Conservation (phyloP, 2,113 vertebrate species). For the Hiodon alosoides region DNA sequence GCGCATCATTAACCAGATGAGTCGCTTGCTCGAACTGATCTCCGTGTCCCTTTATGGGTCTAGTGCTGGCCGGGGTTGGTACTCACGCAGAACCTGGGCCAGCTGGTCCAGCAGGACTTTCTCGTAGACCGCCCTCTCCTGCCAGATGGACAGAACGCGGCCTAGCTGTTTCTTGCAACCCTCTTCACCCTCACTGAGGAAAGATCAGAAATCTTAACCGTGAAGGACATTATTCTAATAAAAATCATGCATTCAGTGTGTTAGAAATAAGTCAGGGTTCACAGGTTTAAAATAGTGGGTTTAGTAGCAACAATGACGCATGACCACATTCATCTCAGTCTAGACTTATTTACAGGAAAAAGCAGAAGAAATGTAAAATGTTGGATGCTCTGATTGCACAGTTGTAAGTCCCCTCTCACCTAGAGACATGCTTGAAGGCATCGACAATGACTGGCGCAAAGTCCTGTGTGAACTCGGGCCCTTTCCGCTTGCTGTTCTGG, state of each 20-base stretch:
- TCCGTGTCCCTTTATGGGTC: too few relatives aligned
- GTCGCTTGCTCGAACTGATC: too few relatives aligned
- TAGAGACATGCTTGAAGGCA: slow-evolving; percentile 94
- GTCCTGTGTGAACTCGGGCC: slow-evolving; percentile 96
- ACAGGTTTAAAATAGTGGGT: too few relatives aligned
- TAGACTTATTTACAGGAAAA: too few relatives aligned
- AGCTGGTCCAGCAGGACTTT: slow-evolving; percentile 89
- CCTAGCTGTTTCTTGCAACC: slow-evolving; percentile 91
- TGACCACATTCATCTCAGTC: too few relatives aligned
- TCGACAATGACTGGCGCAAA: slow-evolving; percentile 94
- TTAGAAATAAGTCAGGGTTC: neutral
- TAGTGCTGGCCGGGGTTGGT: slow-evolving; percentile 10
- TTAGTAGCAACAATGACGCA: too few relatives aligned
- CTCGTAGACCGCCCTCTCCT: slow-evolving; percentile 96
- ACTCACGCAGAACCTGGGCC: slow-evolving; percentile 87
- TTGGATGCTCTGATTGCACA: too few relatives aligned
- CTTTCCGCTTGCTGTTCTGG: slow-evolving; percentile 98
- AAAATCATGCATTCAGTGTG: too few relatives aligned
- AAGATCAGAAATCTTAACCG: neutral
- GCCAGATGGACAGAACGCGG: slow-evolving; percentile 94
- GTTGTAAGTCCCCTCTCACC: slow-evolving; percentile 57
- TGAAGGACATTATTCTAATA: neutral
- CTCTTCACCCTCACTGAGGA: slow-evolving; percentile 84
- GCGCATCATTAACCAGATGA: too few relatives aligned
- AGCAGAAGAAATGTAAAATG: too few relatives aligned